Evolutionary conservation across 2,888 invertebrate genomes (phyloP).

Genomic region (Digitonthophagus gazella): DNA sequence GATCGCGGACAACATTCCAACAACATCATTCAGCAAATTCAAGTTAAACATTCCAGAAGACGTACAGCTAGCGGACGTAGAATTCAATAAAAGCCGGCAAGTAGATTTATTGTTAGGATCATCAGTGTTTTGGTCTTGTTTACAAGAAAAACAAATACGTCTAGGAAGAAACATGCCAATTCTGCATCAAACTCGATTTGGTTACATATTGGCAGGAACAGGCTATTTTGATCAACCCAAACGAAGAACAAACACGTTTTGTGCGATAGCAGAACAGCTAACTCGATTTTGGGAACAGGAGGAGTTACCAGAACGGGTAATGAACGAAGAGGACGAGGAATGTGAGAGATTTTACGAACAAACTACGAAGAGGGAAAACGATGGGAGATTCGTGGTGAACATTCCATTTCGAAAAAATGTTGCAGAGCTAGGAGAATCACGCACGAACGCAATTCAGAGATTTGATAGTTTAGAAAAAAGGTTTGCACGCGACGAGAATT

Average conservation of each 20-base stretch:
- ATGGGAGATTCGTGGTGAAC: constrained; percentile 30
- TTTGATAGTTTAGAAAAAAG: not conserved
- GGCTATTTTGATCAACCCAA: not conserved
- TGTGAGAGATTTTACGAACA: constrained; percentile 28
- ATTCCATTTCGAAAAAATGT: constrained; percentile 27
- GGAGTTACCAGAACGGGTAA: not conserved
- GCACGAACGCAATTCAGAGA: not conserved
- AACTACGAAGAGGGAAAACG: constrained; percentile 18
- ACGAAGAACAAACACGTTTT: not conserved
- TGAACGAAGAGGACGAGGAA: constrained; percentile 19
- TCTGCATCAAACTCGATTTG: not conserved
- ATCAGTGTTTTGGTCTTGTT: not conserved
- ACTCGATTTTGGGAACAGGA: not conserved
- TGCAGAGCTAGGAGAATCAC: not conserved
- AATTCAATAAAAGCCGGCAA: not conserved
- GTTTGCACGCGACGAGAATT: not conserved
- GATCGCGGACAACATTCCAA: not conserved
- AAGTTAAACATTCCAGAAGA: not conserved
- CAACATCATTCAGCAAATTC: not conserved
- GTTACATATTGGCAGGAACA: not conserved
- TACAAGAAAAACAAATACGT: not conserved
- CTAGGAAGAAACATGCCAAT: not conserved
- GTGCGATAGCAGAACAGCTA: not conserved
- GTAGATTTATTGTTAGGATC: constrained; percentile 2
- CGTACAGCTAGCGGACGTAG: not conserved